A percentile compares a stretch with the other conserved stretches of the same genome.
phyloP scores from a whole-genome alignment of 2,113 vertebrate species.

The Gymnocephalus cernua region DNA sequence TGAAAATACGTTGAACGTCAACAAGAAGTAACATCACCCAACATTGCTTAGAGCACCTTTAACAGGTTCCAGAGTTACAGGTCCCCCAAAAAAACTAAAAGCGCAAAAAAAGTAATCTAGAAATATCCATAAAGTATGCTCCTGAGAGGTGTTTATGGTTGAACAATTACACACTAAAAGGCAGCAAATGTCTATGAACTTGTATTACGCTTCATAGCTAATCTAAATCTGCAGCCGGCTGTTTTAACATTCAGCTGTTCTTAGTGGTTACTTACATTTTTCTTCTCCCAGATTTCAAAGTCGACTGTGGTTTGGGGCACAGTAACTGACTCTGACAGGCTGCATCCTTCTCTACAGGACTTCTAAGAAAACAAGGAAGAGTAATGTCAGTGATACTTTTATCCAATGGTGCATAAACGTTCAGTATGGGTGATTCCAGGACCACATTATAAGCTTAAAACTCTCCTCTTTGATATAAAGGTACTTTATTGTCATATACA shows the following conservation, averaged over 20 bases:
- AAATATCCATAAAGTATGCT: neutral
- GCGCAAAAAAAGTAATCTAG: neutral
- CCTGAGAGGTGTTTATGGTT: neutral
- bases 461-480: too few species aligned
- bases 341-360: slow-evolving; percentile 81
- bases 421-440: neutral
- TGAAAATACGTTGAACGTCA: too few species aligned
- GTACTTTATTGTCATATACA: too few species aligned
- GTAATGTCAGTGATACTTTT: neutral
- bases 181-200: neutral
- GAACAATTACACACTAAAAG: neutral
- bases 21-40: too few species aligned
- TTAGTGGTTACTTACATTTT: slow-evolving; percentile 78
- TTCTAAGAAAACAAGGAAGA: slow-evolving; percentile 64
- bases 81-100: neutral
- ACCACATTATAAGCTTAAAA: neutral
- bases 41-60: too few species aligned
- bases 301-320: slow-evolving; percentile 84
- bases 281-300: slow-evolving; percentile 82
- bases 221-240: neutral
- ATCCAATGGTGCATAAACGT: neutral
- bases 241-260: neutral
- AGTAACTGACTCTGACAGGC: slow-evolving; percentile 71
- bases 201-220: neutral
- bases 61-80: neutral